A percentile compares a stretch with the other conserved stretches of the same genome.
These are phyloP conservation scores for Eolophus roseicapilla DNA, from an alignment of 2,113 vertebrate genomes.

Conservation along the genomic window DNA sequence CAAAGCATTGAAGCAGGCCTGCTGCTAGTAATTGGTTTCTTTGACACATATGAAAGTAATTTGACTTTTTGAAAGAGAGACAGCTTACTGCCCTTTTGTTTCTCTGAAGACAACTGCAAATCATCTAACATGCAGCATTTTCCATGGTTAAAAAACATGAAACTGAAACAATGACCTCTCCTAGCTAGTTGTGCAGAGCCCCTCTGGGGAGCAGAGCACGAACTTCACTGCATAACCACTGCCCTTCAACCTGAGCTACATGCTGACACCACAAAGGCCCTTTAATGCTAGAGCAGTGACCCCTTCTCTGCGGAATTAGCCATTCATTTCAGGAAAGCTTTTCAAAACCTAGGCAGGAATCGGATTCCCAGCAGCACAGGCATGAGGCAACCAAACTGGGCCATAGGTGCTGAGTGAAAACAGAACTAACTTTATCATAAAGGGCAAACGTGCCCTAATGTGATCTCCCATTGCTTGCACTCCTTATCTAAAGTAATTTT, in stretches of 20 bases:
- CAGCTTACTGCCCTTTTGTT: slow-evolving; percentile 56
- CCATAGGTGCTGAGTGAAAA: background rate
- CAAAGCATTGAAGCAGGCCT: background rate
- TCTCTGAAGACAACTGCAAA: slow-evolving; percentile 37
- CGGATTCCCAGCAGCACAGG: background rate
- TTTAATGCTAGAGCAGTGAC: background rate
- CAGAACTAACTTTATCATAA: background rate
- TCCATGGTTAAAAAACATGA: background rate
- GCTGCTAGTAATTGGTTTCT: slow-evolving; percentile 20
- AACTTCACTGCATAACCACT: background rate
- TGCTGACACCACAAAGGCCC: background rate
- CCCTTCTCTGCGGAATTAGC: background rate
- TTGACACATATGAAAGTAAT: slow-evolving; percentile 48
- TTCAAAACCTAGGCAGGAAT: background rate
- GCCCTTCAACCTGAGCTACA: background rate
- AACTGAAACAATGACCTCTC: slow-evolving; percentile 16
- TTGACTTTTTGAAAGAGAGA: slow-evolving; percentile 20
- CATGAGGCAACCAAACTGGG: background rate
- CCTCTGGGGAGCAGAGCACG: background rate
- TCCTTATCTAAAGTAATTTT: background rate
- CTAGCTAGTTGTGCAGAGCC: background rate
- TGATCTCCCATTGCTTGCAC: background rate
- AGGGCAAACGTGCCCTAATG: rapidly evolving
- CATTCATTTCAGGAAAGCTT: rapidly evolving
- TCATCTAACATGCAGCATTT: slow-evolving; percentile 7